Evolutionary conservation across 2,888 invertebrate species (phyloP), one percentile per base, ranked within the genome.

Genomic region (Caenorhabditis macrosperma): DNA sequence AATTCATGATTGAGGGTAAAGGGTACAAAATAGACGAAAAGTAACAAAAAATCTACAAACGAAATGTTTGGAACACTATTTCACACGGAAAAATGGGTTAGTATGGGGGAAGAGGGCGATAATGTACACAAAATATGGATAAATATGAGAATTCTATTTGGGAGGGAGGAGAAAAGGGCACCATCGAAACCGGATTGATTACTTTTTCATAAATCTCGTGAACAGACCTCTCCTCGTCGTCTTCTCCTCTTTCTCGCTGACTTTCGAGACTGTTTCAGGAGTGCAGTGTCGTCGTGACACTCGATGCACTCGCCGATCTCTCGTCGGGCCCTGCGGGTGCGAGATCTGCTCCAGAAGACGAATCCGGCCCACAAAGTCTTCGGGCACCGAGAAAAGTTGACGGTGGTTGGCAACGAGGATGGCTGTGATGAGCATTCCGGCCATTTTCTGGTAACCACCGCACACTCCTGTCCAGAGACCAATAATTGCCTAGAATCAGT

Each of bases 331-430:
- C 30, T 63, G 41, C 17, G 20, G 50, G 1, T 26, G 24, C 9
- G 46, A 17, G 10, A 10, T 22, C n/a, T 63, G 28, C 44, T 63
- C 71, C 24, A 63, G 28, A n/a, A 17, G 26, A 20, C 46, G 54
- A 20, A 78, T 50, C n/a, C 57, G 57, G 4, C 54, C 61, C 0
- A 52, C 28, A 38, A 78, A 68, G 3, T 72, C 68, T 12, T 52
- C 63, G 0, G 72, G 78, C 15, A 55, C 41, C 1, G 67, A 33
- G 41, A 78, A 78, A 1, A 78, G 33, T 0, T 67, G 17, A 20
- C 72, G 78, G 30, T 67, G 46, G 35, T 78, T 78, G 26, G 78
- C 78, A 2, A 78, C 57, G 2, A 78, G 52, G 2, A 74, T 68
- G 2, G 78, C 72, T 2, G 78, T 67, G 7, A 78, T 55, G 0